Percentiles rank a stretch among this genome's conserved stretches.
Evolutionary conservation across 1,140 invertebrate species (phyloP).

Genomic region (Trachymyrmex septentrionalis): DNA sequence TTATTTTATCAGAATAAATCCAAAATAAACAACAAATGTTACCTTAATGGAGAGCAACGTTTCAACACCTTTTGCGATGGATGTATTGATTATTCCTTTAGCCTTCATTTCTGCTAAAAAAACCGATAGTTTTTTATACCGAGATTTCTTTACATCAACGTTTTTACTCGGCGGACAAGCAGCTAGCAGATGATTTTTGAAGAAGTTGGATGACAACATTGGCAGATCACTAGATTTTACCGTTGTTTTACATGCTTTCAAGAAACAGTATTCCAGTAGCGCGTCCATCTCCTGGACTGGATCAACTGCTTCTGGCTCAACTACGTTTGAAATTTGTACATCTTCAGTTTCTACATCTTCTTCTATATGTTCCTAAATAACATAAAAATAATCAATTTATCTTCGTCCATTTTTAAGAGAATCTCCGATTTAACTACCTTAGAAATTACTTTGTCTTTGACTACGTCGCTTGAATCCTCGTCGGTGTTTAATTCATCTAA

Average conservation of each 20-base stretch:
- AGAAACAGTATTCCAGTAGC: constrained; percentile 92
- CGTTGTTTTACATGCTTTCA: constrained; percentile 91
- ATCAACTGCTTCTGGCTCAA: constrained; percentile 67
- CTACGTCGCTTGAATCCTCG: constrained; percentile 10
- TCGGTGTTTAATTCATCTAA: constrained; percentile 19
- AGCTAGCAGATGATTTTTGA: constrained; percentile 92
- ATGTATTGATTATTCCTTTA: constrained; percentile 87
- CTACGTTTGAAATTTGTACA: constrained; percentile 21
- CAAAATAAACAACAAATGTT: constrained; percentile 51
- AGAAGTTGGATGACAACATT: constrained; percentile 92
- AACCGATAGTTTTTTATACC: constrained; percentile 95
- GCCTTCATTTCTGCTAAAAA: constrained; percentile 90
- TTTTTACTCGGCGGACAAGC: constrained; percentile 89
- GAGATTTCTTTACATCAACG: constrained; percentile 96
- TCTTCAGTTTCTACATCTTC: constrained; percentile 62
- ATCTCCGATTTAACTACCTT: constrained; percentile 46
- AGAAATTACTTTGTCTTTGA: constrained; percentile 22
- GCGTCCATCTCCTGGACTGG: constrained; percentile 90
- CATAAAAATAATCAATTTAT: neutral
- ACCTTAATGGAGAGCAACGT: constrained; percentile 87
- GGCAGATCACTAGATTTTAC: constrained; percentile 90
- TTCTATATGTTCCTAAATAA: constrained; percentile 45
- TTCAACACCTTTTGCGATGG: constrained; percentile 88
- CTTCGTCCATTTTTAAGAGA: neutral
- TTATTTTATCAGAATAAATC: neutral